Base-by-base conservation (phyloP, 2,797 vertebrate genomes). In the Xerus rutilus region DNA sequence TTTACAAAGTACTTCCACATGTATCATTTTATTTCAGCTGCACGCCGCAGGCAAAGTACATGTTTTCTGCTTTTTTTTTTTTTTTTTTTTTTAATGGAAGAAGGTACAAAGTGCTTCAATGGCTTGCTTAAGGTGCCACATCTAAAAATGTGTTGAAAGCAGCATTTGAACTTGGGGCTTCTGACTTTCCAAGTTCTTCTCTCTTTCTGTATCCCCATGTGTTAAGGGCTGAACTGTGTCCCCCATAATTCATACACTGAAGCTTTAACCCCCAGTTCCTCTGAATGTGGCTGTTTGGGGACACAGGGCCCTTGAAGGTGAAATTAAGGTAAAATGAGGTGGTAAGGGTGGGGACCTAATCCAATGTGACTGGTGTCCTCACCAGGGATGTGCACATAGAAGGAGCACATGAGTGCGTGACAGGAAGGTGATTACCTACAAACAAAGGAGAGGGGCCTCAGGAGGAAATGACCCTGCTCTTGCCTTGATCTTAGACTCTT, bases 281-380 rank as follows among this genome's bases (percentile, higher is more conserved):
- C 79, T 57, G 17, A 62, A 39, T 74, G 65, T n/a, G 64, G 45
- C 59, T 73, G 17, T 84, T 18, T 65, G 52, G 76, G 81, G 45
- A 57, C 11, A 21, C 3, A 59, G 52, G 3, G 30, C 76, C 6
- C 86, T 82, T 39, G 54, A 49, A 30, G 20, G 74, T 30, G 57
- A 52, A 89, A 74, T 69, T n/a, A 69, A 74, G 49, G 65, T 45
- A 54, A 79, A 89, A 47, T 2, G 30, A 96, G 35, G 49, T 39
- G 7, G 9, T 39, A 13, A 15, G 12, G 30, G 45, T 5, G 43
- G 39, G 23, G 39, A 3, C 21, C 35, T 54, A 43, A 25, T 17
- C 23, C 70, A 59, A 67, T 10, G 35, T 25, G 70, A 57, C 15
- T 8, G 21, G 14, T 21, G 77, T 47, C 72, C 15, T n/a, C 39